Evolutionary conservation across 37 sponge, comb jelly and placozoan species (phyloP).

Genomic region (Axinella damicornis): DNA sequence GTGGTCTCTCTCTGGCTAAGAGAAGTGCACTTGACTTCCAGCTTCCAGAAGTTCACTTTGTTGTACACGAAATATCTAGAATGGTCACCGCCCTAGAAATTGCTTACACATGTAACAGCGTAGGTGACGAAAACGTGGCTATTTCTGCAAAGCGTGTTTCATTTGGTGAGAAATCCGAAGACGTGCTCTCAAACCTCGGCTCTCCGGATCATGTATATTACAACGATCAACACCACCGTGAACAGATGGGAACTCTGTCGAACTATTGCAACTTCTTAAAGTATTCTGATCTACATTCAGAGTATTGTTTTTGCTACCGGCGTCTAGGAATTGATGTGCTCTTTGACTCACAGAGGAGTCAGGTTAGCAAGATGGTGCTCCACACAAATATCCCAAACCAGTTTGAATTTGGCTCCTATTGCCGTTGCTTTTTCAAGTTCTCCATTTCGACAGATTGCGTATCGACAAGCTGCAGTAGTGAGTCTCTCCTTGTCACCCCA

Average conservation of each 20-base stretch:
- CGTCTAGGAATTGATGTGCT: background rate
- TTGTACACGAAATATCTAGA: background rate
- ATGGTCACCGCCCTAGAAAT: background rate
- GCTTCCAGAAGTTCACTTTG: constrained; percentile 2
- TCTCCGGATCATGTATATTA: constrained; percentile 19
- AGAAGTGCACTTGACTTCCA: background rate
- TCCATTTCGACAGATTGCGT: background rate
- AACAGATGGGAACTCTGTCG: background rate
- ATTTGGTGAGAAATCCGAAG: constrained; percentile 17
- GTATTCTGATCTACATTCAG: background rate
- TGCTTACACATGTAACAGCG: background rate
- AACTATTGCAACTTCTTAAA: too few species aligned
- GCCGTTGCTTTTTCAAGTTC: constrained; percentile 17
- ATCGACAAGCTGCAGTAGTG: background rate
- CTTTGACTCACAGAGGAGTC: background rate
- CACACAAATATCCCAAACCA: constrained; percentile 33
- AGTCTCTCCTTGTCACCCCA: constrained; percentile 11
- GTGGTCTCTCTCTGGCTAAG: background rate
- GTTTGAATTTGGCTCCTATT: constrained; percentile 7
- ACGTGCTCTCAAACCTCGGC: constrained; percentile 6
- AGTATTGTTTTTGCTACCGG: background rate
- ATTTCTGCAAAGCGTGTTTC: background rate
- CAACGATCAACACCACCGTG: background rate
- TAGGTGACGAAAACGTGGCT: background rate
- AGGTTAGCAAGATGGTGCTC: constrained; percentile 19